These are phyloP conservation scores for Diorhabda sublineata DNA, from an alignment of 1,140 invertebrate genomes.

Conservation along the genomic window DNA sequence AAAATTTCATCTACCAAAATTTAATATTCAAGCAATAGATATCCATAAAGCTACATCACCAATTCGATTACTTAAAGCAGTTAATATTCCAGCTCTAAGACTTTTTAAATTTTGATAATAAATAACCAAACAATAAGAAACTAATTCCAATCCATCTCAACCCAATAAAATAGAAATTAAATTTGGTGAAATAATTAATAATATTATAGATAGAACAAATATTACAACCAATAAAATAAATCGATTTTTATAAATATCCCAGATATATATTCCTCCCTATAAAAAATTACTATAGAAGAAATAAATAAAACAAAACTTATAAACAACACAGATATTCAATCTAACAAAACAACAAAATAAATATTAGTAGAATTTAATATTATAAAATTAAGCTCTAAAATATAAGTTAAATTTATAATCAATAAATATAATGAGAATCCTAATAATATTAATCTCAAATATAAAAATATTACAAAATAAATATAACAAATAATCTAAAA, in stretches of 20 bases:
- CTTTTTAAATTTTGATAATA: constrained; percentile 60
- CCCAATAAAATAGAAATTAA: constrained; percentile 65
- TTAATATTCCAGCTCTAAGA: constrained; percentile 60
- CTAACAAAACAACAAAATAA: too few relatives aligned
- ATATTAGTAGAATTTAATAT: too few relatives aligned
- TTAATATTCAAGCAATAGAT: constrained; percentile 54
- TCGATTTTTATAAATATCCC: constrained; percentile 30
- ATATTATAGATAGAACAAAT: constrained; percentile 64
- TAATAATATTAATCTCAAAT: constrained; percentile 45
- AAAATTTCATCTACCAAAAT: constrained; percentile 53
- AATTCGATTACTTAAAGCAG: constrained; percentile 58
- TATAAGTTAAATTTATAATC: constrained; percentile 18
- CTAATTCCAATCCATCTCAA: constrained; percentile 63
- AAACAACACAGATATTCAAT: not conserved
- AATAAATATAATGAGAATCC: constrained; percentile 48
- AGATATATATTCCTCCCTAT: constrained; percentile 60
- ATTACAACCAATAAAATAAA: constrained; percentile 53
- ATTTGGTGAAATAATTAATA: constrained; percentile 65
- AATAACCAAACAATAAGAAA: constrained; percentile 43
- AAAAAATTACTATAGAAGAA: constrained; percentile 59
- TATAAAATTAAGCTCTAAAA: too few relatives aligned
- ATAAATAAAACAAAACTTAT: constrained; percentile 57
- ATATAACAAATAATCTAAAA: constrained; percentile 55
- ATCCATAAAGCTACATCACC: constrained; percentile 58
- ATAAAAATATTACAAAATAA: constrained; percentile 53